Conservation (phyloP, 2,113 vertebrate genomes). For the Phyllostomus hastatus region DNA sequence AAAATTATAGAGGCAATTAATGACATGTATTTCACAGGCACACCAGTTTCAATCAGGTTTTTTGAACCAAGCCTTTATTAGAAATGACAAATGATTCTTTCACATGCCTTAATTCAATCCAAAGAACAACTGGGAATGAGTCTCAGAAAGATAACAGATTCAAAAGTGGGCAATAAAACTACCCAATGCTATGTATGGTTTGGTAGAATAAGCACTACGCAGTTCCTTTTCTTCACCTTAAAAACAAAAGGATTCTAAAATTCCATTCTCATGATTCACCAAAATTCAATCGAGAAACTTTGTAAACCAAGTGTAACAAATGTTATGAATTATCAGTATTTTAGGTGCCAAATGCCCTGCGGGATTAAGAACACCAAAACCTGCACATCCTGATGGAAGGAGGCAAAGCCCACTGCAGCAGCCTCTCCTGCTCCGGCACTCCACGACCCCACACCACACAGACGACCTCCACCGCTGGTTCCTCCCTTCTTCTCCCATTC, state of each 20-base stretch:
- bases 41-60: background rate
- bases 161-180: background rate
- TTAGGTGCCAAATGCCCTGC: background rate
- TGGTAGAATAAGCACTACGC: background rate
- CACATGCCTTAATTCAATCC: background rate
- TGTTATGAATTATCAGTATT: background rate
- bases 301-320: background rate
- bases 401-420: background rate
- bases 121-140: background rate
- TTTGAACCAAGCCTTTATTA: background rate
- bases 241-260: background rate
- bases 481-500: background rate
- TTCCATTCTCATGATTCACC: background rate
- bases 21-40: background rate
- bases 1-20: background rate
- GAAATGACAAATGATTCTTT: conserved; percentile 22
- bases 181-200: background rate
- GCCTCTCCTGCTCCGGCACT: no score
- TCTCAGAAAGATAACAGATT: background rate
- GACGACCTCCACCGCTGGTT: rapidly evolving
- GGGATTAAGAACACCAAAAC: background rate
- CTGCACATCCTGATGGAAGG: background rate
- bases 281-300: background rate
- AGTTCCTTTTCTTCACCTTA: background rate
- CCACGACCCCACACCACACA: background rate